phyloP scores from a whole-genome alignment of 2,888 invertebrate species.

The Cremastobaeus sp. region DNA sequence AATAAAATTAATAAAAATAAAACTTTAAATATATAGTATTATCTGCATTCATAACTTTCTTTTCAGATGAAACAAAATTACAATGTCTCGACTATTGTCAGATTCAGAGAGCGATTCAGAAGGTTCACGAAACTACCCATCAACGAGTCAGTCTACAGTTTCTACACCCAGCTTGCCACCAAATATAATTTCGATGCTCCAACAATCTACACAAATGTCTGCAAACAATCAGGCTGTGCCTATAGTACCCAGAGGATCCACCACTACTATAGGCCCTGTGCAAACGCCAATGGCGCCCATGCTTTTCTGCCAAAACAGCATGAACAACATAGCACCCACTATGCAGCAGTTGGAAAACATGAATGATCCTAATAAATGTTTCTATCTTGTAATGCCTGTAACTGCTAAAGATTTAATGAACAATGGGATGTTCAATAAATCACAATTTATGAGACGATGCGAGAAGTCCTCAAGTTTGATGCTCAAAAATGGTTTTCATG shows the following conservation, averaged over 20 bases:
- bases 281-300: slow-evolving; percentile 19
- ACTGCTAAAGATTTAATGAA: slow-evolving; percentile 22
- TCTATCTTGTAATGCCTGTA: slow-evolving; percentile 23
- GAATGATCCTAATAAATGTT: slow-evolving; percentile 31
- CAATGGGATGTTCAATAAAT: slow-evolving; percentile 5
- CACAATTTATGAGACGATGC: neutral
- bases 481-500: neutral
- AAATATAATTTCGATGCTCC: neutral
- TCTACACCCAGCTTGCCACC: neutral
- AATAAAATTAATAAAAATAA: neutral
- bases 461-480: no score
- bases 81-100: slow-evolving; percentile 25
- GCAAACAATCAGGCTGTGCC: neutral
- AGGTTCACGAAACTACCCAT: neutral
- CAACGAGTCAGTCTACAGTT: neutral
- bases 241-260: neutral
- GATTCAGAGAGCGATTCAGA: slow-evolving; percentile 31
- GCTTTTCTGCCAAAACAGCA: slow-evolving; percentile 5
- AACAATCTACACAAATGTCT: neutral
- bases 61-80: neutral
- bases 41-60: neutral
- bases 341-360: slow-evolving; percentile 2
- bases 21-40: neutral
- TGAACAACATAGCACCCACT: neutral
- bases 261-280: neutral